phyloP scores from a whole-genome alignment of 2,888 invertebrate genomes.

The Heliothis peltigera region DNA sequence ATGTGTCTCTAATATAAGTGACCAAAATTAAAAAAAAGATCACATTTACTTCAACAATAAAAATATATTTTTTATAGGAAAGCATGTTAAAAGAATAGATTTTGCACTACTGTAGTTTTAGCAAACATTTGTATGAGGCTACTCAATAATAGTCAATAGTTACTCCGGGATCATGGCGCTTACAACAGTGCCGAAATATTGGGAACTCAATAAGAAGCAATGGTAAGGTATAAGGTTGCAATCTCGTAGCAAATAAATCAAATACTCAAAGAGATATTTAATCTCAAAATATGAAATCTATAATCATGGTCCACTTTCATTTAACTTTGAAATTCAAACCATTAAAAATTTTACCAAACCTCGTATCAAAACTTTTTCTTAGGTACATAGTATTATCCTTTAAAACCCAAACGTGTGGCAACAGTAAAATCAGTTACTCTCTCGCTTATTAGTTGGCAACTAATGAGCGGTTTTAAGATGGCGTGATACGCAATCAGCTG shows the following conservation, averaged over 20 bases:
- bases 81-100: no score
- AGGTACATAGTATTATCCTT: conserved; percentile 28
- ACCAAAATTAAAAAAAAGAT: no score
- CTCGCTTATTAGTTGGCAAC: conserved; percentile 64
- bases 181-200: no score
- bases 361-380: conserved; percentile 5
- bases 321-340: conserved; percentile 26
- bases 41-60: no score
- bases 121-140: no score
- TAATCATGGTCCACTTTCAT: neutral
- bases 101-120: no score
- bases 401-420: conserved; percentile 19
- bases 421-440: conserved; percentile 60
- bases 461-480: conserved; percentile 65
- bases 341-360: neutral
- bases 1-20: no score
- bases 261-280: neutral
- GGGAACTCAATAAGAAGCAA: no score
- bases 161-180: no score
- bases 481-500: conserved; percentile 50
- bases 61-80: no score
- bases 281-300: neutral
- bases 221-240: no score
- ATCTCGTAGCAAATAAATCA: neutral
- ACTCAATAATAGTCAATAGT: no score